These are phyloP conservation scores for Chrysaora quinquecirrha DNA, from an alignment of 30 jellyfish, hydroid and myxozoan genomes.

Conservation along the genomic window DNA sequence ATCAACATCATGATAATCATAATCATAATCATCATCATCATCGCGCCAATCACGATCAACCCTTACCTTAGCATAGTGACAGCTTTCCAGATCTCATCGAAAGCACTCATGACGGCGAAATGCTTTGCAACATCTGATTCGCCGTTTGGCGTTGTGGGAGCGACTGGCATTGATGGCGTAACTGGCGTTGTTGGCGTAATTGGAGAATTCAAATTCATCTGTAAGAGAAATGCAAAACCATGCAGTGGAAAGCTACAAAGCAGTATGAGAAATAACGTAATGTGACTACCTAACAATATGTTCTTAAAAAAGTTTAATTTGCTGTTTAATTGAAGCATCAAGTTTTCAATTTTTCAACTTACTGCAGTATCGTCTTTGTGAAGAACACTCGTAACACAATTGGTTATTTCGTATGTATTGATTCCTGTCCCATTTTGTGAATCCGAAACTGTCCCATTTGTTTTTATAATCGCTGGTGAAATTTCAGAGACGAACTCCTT, in stretches of 20 bases:
- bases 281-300: neutral
- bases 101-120: conserved; percentile 64
- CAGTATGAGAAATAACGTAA: neutral
- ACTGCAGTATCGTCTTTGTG: conserved; percentile 42
- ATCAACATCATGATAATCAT: too few species aligned
- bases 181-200: neutral
- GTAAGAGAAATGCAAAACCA: neutral
- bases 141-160: neutral
- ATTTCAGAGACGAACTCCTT: conserved; percentile 24
- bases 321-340: too few species aligned
- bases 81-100: conserved; percentile 85
- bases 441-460: neutral
- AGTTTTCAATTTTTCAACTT: too few species aligned
- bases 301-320: neutral
- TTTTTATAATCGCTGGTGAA: neutral
- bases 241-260: neutral
- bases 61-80: conserved; percentile 77
- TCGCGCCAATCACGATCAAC: neutral
- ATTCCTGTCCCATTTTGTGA: neutral
- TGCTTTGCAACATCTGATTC: conserved; percentile 22
- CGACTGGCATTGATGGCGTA: neutral
- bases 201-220: neutral
- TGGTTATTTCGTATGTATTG: neutral
- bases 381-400: conserved; percentile 23
- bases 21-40: too few species aligned